Conservation (phyloP, 2,113 vertebrate genomes). For the Mandrillus leucophaeus region DNA sequence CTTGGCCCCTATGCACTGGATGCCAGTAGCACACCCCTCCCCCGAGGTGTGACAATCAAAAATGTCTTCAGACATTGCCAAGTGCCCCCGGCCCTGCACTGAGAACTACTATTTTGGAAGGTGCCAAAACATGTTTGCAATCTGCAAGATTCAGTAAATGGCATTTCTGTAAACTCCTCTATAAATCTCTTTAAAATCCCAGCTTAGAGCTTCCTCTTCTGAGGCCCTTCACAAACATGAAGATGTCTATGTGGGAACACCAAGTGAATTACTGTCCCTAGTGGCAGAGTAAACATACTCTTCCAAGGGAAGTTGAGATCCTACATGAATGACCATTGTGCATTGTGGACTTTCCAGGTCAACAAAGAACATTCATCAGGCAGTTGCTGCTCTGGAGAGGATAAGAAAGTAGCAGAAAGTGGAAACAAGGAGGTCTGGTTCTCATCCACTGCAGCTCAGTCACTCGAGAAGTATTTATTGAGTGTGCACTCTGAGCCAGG, state of each 20-base stretch:
- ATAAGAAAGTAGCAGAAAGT: not conserved
- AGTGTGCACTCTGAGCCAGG: not conserved
- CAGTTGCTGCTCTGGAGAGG: not conserved
- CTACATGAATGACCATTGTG: accelerated
- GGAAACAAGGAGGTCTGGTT: not conserved
- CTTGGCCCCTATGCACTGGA: not conserved
- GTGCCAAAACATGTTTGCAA: not conserved
- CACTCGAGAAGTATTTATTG: not conserved
- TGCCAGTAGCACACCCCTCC: not conserved
- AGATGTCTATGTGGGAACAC: not conserved
- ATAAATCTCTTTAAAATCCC: not conserved
- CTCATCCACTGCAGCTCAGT: not conserved
- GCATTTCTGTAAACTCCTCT: not conserved
- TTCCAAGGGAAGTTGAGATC: not conserved
- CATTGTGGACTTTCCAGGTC: not conserved
- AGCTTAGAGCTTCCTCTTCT: not conserved
- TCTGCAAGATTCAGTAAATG: not conserved
- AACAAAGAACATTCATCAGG: not conserved
- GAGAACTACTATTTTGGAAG: not conserved
- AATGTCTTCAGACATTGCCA: not conserved
- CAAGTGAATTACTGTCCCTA: not conserved
- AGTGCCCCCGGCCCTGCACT: not conserved
- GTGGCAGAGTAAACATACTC: not conserved
- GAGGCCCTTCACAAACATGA: not conserved
- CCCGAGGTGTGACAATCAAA: not conserved